phyloP scores from a whole-genome alignment of 2,797 vertebrate genomes.

The Brachymystax lenok region DNA sequence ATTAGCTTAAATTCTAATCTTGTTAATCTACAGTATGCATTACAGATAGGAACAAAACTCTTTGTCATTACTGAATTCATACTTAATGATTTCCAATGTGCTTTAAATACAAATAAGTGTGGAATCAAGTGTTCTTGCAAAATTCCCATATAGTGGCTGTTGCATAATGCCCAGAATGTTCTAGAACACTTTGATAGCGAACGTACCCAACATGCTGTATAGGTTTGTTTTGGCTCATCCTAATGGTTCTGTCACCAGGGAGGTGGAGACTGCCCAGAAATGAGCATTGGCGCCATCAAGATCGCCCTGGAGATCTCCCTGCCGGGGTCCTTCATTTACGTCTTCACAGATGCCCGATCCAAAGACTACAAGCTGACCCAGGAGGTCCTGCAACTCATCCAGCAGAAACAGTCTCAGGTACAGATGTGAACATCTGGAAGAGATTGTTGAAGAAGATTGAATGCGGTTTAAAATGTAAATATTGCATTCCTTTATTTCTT shows the following conservation, averaged over 20 bases:
- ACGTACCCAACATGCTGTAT: neutral
- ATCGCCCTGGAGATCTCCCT: slow-evolving; percentile 96
- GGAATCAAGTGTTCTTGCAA: neutral
- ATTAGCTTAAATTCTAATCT: neutral
- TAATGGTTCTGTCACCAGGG: slow-evolving; percentile 74
- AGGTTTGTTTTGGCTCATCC: neutral
- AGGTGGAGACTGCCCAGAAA: slow-evolving; percentile 97
- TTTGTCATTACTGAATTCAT: neutral
- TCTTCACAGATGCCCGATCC: slow-evolving; percentile 96
- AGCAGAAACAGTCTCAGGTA: slow-evolving; percentile 98
- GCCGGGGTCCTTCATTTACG: slow-evolving; percentile 95
- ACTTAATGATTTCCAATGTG: neutral
- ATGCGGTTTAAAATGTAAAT: neutral
- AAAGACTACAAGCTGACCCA: slow-evolving; percentile 94
- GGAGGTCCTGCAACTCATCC: slow-evolving; percentile 95
- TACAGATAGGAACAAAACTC: neutral
- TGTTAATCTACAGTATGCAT: neutral
- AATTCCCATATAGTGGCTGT: neutral
- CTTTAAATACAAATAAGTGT: neutral
- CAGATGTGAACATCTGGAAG: neutral
- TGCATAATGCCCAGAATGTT: neutral
- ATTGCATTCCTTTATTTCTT: neutral
- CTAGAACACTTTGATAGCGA: neutral
- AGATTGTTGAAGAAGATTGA: neutral
- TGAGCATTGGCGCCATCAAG: slow-evolving; percentile 98